Percentiles rank a stretch among this genome's conserved stretches.
Evolutionary conservation across 2,888 invertebrate genomes (phyloP).

Genomic region (Caenorhabditis sp.): DNA sequence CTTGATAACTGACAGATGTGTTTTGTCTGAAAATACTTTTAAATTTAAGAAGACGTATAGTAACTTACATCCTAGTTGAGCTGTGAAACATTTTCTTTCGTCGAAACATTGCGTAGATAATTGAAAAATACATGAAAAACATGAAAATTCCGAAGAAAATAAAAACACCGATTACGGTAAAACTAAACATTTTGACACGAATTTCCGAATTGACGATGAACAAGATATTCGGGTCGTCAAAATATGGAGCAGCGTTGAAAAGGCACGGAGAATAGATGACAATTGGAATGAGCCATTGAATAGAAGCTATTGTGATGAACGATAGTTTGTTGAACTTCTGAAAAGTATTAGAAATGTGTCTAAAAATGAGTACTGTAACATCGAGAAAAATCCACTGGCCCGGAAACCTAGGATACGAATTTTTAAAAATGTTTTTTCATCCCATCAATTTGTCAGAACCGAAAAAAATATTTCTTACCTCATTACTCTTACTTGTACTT

Average conservation of each 20-base stretch:
- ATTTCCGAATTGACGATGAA: neutral
- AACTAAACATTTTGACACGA: neutral
- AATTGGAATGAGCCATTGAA: constrained; percentile 16
- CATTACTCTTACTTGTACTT: constrained; percentile 10
- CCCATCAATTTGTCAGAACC: no score
- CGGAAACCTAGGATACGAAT: no score
- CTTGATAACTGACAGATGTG: neutral
- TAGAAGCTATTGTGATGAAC: constrained; percentile 8
- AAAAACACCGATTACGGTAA: neutral
- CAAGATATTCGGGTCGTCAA: neutral
- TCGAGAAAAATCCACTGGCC: no score
- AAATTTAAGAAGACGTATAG: neutral
- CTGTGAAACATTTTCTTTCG: neutral
- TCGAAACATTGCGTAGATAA: neutral
- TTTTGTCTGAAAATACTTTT: neutral
- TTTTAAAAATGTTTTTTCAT: no score
- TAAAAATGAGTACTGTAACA: no score
- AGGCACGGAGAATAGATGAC: constrained; percentile 2
- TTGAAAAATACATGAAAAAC: neutral
- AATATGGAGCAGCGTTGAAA: neutral
- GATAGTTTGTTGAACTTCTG: constrained; percentile 19
- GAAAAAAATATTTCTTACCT: constrained; percentile 4
- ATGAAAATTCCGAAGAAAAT: neutral
- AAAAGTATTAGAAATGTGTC: neutral
- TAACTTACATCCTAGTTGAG: no score